Evolutionary conservation across 2,888 invertebrate genomes (phyloP).

Genomic region (Chouioia cunea): DNA sequence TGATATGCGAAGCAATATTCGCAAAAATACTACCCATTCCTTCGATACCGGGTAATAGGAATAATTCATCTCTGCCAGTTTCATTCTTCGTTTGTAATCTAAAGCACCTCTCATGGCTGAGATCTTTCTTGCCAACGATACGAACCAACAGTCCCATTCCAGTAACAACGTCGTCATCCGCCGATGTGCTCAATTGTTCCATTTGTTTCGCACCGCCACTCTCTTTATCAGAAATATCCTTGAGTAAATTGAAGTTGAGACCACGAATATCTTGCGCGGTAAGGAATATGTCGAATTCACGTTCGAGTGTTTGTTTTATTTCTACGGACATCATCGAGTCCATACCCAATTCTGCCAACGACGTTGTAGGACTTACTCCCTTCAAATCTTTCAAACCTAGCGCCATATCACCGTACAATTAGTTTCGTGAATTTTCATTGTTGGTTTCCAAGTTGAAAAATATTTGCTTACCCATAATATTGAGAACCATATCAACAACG

Average conservation of each 20-base stretch:
- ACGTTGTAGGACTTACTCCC: constrained; percentile 77
- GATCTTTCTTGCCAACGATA: constrained; percentile 46
- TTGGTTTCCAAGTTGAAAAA: too few species aligned
- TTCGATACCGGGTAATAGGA: constrained; percentile 67
- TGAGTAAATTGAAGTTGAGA: constrained; percentile 79
- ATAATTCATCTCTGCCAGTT: constrained; percentile 40
- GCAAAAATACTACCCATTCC: constrained; percentile 62
- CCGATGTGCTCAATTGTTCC: not conserved
- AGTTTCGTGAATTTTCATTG: not conserved
- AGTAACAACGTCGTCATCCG: constrained; percentile 40
- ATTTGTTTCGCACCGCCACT: not conserved
- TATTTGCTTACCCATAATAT: constrained; percentile 70
- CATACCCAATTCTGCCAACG: constrained; percentile 92
- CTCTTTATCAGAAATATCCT: constrained; percentile 62
- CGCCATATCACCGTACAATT: not conserved
- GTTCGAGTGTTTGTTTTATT: constrained; percentile 91
- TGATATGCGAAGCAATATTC: constrained; percentile 59
- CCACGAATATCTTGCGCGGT: constrained; percentile 88
- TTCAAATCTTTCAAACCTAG: constrained; percentile 70
- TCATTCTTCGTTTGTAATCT: constrained; percentile 53
- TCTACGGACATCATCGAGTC: constrained; percentile 98
- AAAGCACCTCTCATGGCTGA: constrained; percentile 51
- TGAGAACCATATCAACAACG: constrained; percentile 80
- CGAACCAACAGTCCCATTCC: constrained; percentile 55
- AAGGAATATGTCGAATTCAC: constrained; percentile 89